Evolutionary conservation across 1,140 invertebrate species (phyloP).

Genomic region (Aricia agestis): DNA sequence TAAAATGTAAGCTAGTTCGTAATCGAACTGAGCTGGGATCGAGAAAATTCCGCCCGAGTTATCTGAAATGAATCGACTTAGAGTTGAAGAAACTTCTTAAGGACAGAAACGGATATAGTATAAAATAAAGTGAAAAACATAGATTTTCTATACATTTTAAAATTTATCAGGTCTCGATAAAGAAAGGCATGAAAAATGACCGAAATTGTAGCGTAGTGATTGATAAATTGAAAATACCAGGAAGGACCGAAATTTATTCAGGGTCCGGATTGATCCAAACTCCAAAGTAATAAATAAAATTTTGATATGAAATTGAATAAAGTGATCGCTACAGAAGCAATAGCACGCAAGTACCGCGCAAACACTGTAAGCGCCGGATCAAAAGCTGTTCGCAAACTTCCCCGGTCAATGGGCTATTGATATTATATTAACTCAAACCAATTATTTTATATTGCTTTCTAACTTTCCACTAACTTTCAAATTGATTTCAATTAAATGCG

Average conservation of each 20-base stretch:
- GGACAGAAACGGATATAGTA: no score
- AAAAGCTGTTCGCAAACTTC: conserved; percentile 9
- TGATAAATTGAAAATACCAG: no score
- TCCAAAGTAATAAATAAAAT: background rate
- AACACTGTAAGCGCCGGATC: conserved; percentile 12
- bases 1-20: background rate
- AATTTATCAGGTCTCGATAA: no score
- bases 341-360: conserved; percentile 2
- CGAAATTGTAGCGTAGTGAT: no score
- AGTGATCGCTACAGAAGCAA: conserved; percentile 5
- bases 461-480: background rate
- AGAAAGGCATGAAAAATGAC: no score
- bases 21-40: background rate
- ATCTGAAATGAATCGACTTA: background rate
- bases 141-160: no score
- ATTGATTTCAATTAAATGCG: no score
- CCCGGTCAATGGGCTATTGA: conserved; percentile 5
- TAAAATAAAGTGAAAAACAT: no score
- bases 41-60: background rate
- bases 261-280: no score
- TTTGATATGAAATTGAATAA: conserved; percentile 4
- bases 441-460: background rate
- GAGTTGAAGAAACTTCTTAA: background rate
- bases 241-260: no score
- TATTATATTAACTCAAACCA: conserved; percentile 11